Conservation (phyloP, 1,140 invertebrate genomes). For the Zaprionus taronus region DNA sequence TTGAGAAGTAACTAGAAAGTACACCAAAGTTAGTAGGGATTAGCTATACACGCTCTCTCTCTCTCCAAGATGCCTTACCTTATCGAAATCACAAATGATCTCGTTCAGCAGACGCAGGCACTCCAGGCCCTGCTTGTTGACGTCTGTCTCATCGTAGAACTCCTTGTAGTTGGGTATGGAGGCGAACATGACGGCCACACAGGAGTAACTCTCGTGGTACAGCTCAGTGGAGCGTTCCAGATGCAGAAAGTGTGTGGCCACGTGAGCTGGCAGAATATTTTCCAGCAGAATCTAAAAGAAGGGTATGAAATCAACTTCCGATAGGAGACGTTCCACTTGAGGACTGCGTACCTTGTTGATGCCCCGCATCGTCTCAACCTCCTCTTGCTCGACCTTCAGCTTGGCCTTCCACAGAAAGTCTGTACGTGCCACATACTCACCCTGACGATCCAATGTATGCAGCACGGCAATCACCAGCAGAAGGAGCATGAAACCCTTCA, state of each 20-base stretch:
- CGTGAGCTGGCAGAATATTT: slow-evolving; percentile 98
- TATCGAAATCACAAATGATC: slow-evolving; percentile 99
- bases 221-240: slow-evolving; percentile 88
- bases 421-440: slow-evolving; percentile 93
- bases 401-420: slow-evolving; percentile 98
- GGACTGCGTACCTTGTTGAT: slow-evolving; percentile 91
- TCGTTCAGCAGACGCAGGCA: slow-evolving; percentile 98
- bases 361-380: slow-evolving; percentile 97
- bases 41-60: no score
- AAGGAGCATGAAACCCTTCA: slow-evolving; percentile 88
- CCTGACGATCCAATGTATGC: slow-evolving; percentile 93
- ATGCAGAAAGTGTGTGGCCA: slow-evolving; percentile 95
- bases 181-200: slow-evolving; percentile 98
- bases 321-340: not conserved
- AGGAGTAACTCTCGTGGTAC: slow-evolving; percentile 97
- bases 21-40: not conserved
- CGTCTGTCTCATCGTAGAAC: slow-evolving; percentile 98
- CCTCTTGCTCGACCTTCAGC: slow-evolving; percentile 95
- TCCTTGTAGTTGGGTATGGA: slow-evolving; percentile 99
- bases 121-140: slow-evolving; percentile 98
- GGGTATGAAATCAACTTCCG: not conserved
- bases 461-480: slow-evolving; percentile 88
- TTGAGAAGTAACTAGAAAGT: slow-evolving; percentile 91
- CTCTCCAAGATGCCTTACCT: slow-evolving; percentile 87
- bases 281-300: slow-evolving; percentile 91